Conservation (phyloP, 2,888 invertebrate genomes). For the Dryococelus australis region DNA sequence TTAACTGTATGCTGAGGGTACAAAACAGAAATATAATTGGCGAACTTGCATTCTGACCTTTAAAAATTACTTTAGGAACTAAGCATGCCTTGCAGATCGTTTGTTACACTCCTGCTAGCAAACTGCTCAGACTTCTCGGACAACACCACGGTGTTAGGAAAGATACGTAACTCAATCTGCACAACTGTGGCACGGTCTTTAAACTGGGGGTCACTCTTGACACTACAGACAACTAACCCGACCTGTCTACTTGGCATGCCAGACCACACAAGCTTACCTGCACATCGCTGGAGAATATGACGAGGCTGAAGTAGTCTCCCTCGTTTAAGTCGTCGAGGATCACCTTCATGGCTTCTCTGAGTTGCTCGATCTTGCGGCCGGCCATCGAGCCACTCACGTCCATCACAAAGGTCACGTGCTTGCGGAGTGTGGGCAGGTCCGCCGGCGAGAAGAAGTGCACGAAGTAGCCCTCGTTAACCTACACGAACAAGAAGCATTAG, state of each 20-base stretch:
- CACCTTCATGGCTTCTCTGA: slow-evolving; percentile 57
- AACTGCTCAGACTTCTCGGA: too few relatives aligned
- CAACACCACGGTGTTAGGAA: too few relatives aligned
- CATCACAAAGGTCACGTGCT: slow-evolving; percentile 62
- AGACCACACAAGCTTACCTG: slow-evolving; percentile 34
- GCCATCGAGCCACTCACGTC: slow-evolving; percentile 64
- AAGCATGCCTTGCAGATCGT: too few relatives aligned
- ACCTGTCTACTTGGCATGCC: background rate
- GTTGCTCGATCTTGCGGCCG: slow-evolving; percentile 58
- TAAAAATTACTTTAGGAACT: too few relatives aligned
- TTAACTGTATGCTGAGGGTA: too few relatives aligned
- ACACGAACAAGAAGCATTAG: background rate
- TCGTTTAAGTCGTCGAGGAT: slow-evolving; percentile 56
- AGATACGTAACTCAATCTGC: too few relatives aligned
- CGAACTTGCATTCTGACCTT: too few relatives aligned
- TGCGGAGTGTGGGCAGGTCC: slow-evolving; percentile 55
- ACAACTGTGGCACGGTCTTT: too few relatives aligned
- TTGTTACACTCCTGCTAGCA: too few relatives aligned
- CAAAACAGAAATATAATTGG: too few relatives aligned
- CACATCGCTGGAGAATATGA: slow-evolving; percentile 53
- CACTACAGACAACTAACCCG: background rate
- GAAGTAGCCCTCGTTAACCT: slow-evolving; percentile 58
- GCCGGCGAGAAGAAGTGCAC: slow-evolving; percentile 62
- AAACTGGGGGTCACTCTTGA: too few relatives aligned
- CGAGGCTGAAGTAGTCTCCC: slow-evolving; percentile 58